Base-by-base conservation (phyloP, 2,113 vertebrate genomes). In the Hippocampus abdominalis region DNA sequence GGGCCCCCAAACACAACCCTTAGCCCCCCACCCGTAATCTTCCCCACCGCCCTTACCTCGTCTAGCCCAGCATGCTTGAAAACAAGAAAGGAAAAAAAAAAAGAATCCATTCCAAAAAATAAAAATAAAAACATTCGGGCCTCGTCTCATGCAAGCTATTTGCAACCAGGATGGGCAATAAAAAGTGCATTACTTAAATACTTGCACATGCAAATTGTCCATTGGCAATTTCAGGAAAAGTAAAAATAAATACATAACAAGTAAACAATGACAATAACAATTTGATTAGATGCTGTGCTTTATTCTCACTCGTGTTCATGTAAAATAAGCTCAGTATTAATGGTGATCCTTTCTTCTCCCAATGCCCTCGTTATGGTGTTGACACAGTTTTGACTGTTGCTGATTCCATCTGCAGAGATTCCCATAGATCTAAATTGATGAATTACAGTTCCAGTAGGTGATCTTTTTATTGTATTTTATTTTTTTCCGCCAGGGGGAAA, bases 1-100 rank as follows among this genome's bases (percentile, higher is more conserved):
- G 46, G 56, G 72, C 62, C 72, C 74, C 66, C 66, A 56, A 65
- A 62, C 73, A 66, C 79, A 83, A 82, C 36, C 69, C 65, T 72
- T 12, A 39, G 27, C 62, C 54, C 32, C 42, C 61, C 49, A 13
- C 66, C 75, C 64, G 46, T 62, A 69, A 67, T 74, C 61, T 64
- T 69, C 32, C 56, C 49, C 53, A 23, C 44, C 62, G 56, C 51
- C 27, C 54, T 40, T 64, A 8, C 20, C n/a, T 10, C 21, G 49
- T 10, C 25, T 32, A 53, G 9, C 48, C 20, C 8, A 29, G 44
- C 21, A 44, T 16, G 18, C 46, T 16, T 36, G 46, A 63, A 77
- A 74, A 40, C 74, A 18, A 68, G 10, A 57, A 70, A 70, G 57
- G 6, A 7, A n/a, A 21, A n/a, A 63, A 40, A 21, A 63, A 29